Conservation (phyloP, 2,797 vertebrate species). For the Syngnathus acus region DNA sequence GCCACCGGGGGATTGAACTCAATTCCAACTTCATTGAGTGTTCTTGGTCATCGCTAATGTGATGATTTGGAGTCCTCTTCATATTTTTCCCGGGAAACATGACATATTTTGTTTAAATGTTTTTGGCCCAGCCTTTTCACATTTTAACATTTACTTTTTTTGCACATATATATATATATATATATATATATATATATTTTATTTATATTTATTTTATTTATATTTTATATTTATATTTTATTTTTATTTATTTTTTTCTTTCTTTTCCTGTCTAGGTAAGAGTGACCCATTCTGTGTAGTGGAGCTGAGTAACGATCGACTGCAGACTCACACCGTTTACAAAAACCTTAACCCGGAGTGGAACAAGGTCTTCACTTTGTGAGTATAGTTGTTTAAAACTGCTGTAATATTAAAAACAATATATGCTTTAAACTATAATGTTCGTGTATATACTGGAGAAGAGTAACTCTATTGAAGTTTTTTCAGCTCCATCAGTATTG, state of each 20-base stretch:
- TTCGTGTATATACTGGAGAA: neutral
- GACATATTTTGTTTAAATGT: constrained; percentile 16
- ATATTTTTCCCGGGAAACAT: constrained; percentile 28
- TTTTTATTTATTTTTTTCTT: neutral
- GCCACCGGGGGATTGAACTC: constrained; percentile 22
- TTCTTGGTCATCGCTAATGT: constrained; percentile 35
- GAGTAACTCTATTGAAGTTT: neutral
- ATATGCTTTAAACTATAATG: neutral
- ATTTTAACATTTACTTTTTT: neutral
- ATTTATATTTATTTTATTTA: neutral
- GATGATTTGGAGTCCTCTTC: constrained; percentile 14
- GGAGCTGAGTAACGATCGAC: constrained; percentile 92
- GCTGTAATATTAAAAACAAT: neutral
- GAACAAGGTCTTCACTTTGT: constrained; percentile 99
- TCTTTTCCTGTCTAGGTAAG: constrained; percentile 74
- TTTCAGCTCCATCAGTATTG: constrained; percentile 20
- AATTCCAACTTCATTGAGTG: constrained; percentile 31
- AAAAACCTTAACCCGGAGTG: constrained; percentile 97
- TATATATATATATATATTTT: neutral
- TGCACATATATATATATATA: constrained; percentile 1
- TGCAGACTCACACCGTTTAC: constrained; percentile 94
- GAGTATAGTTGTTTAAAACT: constrained; percentile 57
- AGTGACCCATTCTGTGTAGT: constrained; percentile 98
- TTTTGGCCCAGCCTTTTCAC: constrained; percentile 52
- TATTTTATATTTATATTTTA: neutral